phyloP scores from a whole-genome alignment of 2,888 invertebrate species.

The Drosophila siamana region DNA sequence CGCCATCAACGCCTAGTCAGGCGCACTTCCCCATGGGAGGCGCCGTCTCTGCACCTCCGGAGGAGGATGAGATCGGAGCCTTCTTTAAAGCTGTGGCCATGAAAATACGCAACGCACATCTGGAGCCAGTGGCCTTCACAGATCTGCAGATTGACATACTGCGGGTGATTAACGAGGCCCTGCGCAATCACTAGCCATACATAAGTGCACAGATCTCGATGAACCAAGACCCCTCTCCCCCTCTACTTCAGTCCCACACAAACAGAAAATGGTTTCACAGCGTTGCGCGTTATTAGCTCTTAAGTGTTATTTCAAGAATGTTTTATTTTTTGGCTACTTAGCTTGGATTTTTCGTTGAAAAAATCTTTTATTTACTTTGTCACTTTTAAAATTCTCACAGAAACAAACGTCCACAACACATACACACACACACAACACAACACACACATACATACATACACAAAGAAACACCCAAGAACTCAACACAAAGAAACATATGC shows the following conservation, averaged over 20 bases:
- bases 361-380: slow-evolving; percentile 38
- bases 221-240: slow-evolving; percentile 1
- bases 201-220: slow-evolving; percentile 11
- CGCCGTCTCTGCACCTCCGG: slow-evolving; percentile 40
- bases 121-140: slow-evolving; percentile 82
- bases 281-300: slow-evolving; percentile 49
- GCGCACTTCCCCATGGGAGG: slow-evolving; percentile 39
- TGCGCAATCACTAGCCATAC: slow-evolving; percentile 71
- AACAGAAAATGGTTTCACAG: slow-evolving; percentile 41
- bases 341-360: slow-evolving; percentile 14
- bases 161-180: slow-evolving; percentile 81
- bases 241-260: not conserved
- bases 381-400: slow-evolving; percentile 27
- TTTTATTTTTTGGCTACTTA: slow-evolving; percentile 27
- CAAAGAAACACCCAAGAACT: slow-evolving; percentile 2
- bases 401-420: slow-evolving; percentile 6
- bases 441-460: not conserved
- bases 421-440: slow-evolving; percentile 8
- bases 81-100: slow-evolving; percentile 84
- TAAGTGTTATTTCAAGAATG: slow-evolving; percentile 66
- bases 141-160: slow-evolving; percentile 84
- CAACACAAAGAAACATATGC: slow-evolving; percentile 13
- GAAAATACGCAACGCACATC: slow-evolving; percentile 83
- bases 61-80: slow-evolving; percentile 83
- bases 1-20: slow-evolving; percentile 55